A percentile compares a stretch with the other conserved stretches of the same genome.
Evolutionary conservation across 2,113 vertebrate species (phyloP).

Genomic region (Orientallactaga bullata): DNA sequence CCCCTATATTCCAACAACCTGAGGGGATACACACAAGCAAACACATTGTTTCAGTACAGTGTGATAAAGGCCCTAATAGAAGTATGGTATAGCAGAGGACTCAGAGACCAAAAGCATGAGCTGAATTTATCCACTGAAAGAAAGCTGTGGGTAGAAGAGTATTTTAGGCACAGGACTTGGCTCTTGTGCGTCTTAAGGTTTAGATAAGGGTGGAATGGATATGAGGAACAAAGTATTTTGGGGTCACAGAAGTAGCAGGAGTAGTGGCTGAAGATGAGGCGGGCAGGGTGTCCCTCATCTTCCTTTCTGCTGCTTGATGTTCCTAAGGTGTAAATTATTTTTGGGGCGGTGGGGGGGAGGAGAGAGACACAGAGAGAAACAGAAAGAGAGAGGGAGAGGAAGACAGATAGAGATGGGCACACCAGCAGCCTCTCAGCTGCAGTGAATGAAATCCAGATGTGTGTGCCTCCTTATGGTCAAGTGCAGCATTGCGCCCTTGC

Average conservation of each 20-base stretch:
- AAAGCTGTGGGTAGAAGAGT: not conserved
- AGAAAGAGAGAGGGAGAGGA: too few species aligned
- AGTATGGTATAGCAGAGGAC: not conserved
- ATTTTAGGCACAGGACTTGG: not conserved
- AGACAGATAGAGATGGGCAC: too few species aligned
- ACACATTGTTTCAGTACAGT: not conserved
- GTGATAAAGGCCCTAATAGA: not conserved
- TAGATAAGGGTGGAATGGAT: not conserved
- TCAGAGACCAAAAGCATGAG: not conserved
- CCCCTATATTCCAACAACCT: not conserved
- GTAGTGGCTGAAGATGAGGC: not conserved
- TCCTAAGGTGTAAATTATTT: not conserved
- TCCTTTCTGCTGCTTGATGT: not conserved
- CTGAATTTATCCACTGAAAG: slow-evolving; percentile 11
- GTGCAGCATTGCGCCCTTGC: too few species aligned
- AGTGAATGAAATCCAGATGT: too few species aligned
- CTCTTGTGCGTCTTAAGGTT: not conserved
- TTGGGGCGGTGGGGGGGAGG: too few species aligned
- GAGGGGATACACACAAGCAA: not conserved
- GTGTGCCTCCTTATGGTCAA: too few species aligned
- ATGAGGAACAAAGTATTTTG: not conserved
- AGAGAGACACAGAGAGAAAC: too few species aligned
- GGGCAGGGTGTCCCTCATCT: not conserved
- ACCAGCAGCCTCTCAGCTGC: too few species aligned
- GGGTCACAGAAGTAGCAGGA: slow-evolving; percentile 4